Base-by-base conservation (phyloP, 2,888 invertebrate species). In the Seira sanloemensis region DNA sequence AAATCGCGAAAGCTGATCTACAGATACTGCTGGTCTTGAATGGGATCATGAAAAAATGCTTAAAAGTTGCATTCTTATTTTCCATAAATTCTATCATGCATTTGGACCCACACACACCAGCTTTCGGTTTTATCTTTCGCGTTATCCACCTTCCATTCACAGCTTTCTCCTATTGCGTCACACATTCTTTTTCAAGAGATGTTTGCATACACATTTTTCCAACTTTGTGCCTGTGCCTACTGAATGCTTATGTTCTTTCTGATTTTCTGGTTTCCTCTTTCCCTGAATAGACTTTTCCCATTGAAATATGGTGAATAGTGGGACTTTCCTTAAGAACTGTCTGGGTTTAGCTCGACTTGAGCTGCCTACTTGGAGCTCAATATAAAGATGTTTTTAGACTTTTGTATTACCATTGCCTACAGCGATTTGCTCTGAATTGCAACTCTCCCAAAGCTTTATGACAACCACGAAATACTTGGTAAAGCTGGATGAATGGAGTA, bases 371-470 rank as follows among this genome's bases (percentile, higher is more conserved):
- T 37, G 37, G 4, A 37, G 37, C 58, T n/a, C 58, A 58, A 58
- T 58, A 58, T 58, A 24, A 73, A 19, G 4, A 12, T 58, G n/a
- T 54, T 73, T 73, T 73, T 73, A 58, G 16, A 54, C 73, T 25
- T 74, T 74, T 50, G 71, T 50, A 71, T 50, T 65, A 4, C 9
- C 18, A 74, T 74, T 65, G 74, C 74, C 74, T 65, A 74, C 65
- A 74, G 74, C 74, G 75, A 75, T 66, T 66, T 75, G 65, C 46
- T 67, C 67, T 46, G 37, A 27, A 75, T 75, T 75, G 66, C 24
- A 66, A 37, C 67, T 46, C 62, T 73, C 69, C 5, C 37, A 2
- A 73, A 54, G 26, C 73, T 25, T 25, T 54, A 73, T 58, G 24
- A 21, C 12, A 18, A 19, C 58, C n/a, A 54, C 12, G 24, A 68